These are phyloP conservation scores for Eubucco bourcierii DNA, from an alignment of 2,113 vertebrate genomes.

Conservation along the genomic window DNA sequence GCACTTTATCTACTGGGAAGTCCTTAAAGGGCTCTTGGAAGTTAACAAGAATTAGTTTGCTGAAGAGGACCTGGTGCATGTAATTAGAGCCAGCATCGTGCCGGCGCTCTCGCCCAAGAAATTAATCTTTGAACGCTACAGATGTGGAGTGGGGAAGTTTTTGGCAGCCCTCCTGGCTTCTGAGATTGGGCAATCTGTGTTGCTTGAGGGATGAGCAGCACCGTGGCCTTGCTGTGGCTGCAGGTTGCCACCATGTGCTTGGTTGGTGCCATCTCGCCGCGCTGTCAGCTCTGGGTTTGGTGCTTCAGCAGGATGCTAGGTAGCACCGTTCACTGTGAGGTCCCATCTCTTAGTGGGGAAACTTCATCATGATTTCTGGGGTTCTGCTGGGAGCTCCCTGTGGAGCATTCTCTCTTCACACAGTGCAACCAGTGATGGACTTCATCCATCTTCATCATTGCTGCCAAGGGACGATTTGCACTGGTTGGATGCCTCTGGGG, in stretches of 20 bases:
- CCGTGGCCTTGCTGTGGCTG: rapidly evolving
- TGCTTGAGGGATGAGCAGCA: rapidly evolving
- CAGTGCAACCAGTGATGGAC: not conserved
- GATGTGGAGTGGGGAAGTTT: rapidly evolving
- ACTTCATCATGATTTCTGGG: rapidly evolving
- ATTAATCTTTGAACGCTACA: not conserved
- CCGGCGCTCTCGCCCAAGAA: not conserved
- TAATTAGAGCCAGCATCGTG: not conserved
- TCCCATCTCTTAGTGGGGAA: rapidly evolving
- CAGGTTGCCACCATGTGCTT: rapidly evolving
- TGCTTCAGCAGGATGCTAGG: rapidly evolving
- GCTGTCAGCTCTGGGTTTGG: rapidly evolving
- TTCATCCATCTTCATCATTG: slow-evolving; percentile 85
- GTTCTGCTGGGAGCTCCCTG: not conserved
- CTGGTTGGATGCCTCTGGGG: slow-evolving; percentile 80
- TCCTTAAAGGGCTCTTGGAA: not conserved
- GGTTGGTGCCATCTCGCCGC: not conserved
- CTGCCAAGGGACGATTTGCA: slow-evolving; percentile 79
- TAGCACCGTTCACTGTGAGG: rapidly evolving
- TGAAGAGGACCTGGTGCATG: not conserved
- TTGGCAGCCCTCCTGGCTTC: not conserved
- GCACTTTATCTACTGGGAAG: not conserved
- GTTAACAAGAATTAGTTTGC: not conserved
- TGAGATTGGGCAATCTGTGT: not conserved
- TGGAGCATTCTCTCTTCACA: rapidly evolving